Evolutionary conservation across 2,113 vertebrate genomes (phyloP).

Genomic region (Brachyhypopomus gauderio): DNA sequence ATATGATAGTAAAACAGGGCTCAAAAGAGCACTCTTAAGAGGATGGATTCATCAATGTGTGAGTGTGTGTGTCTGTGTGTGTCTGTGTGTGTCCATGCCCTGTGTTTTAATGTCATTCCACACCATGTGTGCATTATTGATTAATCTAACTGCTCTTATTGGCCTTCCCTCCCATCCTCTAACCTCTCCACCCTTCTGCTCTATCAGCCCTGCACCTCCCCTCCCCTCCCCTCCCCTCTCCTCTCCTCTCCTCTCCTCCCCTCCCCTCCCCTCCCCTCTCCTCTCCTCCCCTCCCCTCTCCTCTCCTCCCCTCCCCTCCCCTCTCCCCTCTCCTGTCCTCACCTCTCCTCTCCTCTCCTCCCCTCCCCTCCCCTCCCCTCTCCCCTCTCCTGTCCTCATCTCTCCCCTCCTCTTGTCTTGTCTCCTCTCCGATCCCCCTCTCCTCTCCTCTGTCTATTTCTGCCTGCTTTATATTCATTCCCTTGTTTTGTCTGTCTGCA

Average conservation of each 20-base stretch:
- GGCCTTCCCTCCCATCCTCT: conserved; percentile 5
- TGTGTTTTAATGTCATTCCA: conserved; percentile 68
- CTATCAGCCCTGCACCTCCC: neutral
- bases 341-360: no score
- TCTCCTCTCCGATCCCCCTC: no score
- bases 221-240: conserved; percentile 34
- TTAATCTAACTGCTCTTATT: conserved; percentile 48
- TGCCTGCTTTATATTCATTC: no score
- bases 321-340: neutral
- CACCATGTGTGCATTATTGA: conserved; percentile 62
- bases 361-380: no score
- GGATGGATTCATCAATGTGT: conserved; percentile 7
- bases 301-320: neutral
- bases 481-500: no score
- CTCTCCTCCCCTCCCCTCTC: neutral
- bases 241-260: conserved; percentile 59
- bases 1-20: conserved; percentile 7
- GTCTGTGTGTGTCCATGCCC: conserved; percentile 57
- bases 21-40: neutral
- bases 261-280: neutral
- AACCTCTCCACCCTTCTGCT: conserved; percentile 20
- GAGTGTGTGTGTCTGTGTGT: conserved; percentile 14
- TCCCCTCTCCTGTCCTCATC: no score
- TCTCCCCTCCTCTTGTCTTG: no score
- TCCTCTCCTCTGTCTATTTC: no score